Evolutionary conservation across 53 echinoderm and acorn worm species (phyloP).

Genomic region (Arbacia lixula): DNA sequence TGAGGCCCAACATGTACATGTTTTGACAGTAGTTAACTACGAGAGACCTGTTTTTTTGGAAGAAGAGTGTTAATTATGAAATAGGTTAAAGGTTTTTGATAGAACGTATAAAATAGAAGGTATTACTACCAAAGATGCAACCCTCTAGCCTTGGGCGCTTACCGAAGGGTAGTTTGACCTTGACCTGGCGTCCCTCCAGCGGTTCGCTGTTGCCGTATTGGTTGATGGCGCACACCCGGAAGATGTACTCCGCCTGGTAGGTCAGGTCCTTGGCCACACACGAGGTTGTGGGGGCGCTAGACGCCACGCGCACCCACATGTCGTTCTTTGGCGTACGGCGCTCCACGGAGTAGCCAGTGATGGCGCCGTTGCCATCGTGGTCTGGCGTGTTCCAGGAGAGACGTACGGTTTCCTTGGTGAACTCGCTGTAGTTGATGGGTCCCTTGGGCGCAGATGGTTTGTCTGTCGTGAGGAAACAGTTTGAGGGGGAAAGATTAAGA

Average conservation of each 20-base stretch:
- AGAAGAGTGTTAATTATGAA: no score
- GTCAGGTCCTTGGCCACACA: constrained; percentile 77
- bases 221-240: constrained; percentile 90
- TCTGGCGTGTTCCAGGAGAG: constrained; percentile 87
- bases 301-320: constrained; percentile 78
- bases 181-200: constrained; percentile 82
- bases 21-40: no score
- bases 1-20: no score
- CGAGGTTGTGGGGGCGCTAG: constrained; percentile 63
- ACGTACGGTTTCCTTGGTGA: constrained; percentile 80
- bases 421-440: constrained; percentile 83
- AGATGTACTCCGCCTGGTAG: constrained; percentile 79
- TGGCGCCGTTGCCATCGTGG: constrained; percentile 83
- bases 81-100: no score
- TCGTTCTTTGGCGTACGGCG: constrained; percentile 77
- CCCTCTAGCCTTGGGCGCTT: constrained; percentile 25
- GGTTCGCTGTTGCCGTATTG: constrained; percentile 89
- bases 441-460: constrained; percentile 79
- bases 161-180: constrained; percentile 96
- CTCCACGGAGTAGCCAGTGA: constrained; percentile 92
- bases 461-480: constrained; percentile 46
- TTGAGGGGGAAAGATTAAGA: no score
- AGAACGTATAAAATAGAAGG: no score
- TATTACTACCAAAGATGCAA: no score
- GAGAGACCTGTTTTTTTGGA: no score